A percentile compares a stretch with the other conserved stretches of the same genome.
Conservation (phyloP, 2,888 invertebrate genomes). For the Bugulina stolonifera region DNA sequence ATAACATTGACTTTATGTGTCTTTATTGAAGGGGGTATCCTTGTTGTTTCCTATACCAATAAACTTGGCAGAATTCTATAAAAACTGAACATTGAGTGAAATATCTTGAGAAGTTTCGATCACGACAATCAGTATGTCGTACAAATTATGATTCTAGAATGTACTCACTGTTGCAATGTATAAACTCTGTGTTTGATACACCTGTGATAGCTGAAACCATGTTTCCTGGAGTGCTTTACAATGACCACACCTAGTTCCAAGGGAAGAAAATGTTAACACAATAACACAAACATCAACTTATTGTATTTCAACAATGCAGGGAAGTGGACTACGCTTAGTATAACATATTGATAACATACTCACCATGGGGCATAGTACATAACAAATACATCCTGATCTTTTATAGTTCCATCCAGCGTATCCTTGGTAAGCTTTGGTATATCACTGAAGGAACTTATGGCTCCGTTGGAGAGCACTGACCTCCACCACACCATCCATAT, state of each 20-base stretch:
- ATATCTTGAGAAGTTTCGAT: too few species aligned
- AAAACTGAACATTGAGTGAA: too few species aligned
- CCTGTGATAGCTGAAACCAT: conserved; percentile 68
- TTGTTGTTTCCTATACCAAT: too few species aligned
- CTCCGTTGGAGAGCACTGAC: neutral
- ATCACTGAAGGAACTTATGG: neutral
- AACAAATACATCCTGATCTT: conserved; percentile 74
- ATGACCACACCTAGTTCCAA: conserved; percentile 67
- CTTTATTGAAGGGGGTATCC: too few species aligned
- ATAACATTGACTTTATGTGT: too few species aligned
- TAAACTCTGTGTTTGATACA: conserved; percentile 58
- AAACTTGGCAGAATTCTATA: too few species aligned
- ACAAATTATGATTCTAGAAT: too few species aligned
- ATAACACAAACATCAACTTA: neutral
- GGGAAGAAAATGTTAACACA: neutral
- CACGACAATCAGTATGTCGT: too few species aligned
- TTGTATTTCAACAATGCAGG: neutral
- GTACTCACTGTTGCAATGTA: conserved; percentile 74
- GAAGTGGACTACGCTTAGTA: too few species aligned
- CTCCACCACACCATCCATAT: too few species aligned
- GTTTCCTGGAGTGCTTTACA: conserved; percentile 71
- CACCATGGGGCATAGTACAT: conserved; percentile 90
- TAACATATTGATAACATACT: too few species aligned
- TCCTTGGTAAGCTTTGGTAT: conserved; percentile 61
- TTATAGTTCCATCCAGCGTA: conserved; percentile 66